These are phyloP conservation scores for Merluccius polli DNA, from an alignment of 2,797 vertebrate genomes.

Conservation along the genomic window DNA sequence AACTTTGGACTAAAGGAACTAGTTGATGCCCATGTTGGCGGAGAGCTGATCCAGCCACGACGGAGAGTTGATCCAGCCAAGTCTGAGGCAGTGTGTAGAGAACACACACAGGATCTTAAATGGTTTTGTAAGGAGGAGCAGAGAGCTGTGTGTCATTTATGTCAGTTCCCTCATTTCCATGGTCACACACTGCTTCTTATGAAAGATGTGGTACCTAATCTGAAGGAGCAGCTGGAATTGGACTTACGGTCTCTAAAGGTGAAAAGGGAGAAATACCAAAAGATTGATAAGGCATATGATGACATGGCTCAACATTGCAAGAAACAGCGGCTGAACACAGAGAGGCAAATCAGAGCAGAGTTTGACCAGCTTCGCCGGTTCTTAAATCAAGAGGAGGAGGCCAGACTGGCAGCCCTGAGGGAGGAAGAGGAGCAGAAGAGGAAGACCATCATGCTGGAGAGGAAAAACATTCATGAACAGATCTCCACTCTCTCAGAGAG, in stretches of 20 bases:
- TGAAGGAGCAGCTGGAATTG: slow-evolving; percentile 24
- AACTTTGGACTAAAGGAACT: slow-evolving; percentile 24
- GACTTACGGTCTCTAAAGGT: slow-evolving; percentile 21
- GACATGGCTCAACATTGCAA: slow-evolving; percentile 14
- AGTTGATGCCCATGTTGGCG: neutral
- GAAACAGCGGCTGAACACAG: slow-evolving; percentile 25
- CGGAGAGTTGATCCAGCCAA: neutral
- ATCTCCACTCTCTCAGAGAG: slow-evolving; percentile 41
- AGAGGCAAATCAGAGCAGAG: slow-evolving; percentile 40
- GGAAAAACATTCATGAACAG: slow-evolving; percentile 42
- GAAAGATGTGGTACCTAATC: slow-evolving; percentile 31
- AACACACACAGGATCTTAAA: slow-evolving; percentile 15
- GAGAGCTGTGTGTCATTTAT: slow-evolving; percentile 31
- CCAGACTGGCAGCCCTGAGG: slow-evolving; percentile 60
- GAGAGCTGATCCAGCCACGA: too few species aligned
- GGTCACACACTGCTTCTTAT: slow-evolving; percentile 36
- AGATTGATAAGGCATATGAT: slow-evolving; percentile 12
- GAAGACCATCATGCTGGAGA: slow-evolving; percentile 36
- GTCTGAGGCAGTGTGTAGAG: neutral
- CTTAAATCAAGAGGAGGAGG: slow-evolving; percentile 64
- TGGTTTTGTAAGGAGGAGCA: slow-evolving; percentile 26
- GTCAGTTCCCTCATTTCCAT: slow-evolving; percentile 33
- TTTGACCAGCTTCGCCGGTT: slow-evolving; percentile 69
- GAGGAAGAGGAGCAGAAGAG: slow-evolving; percentile 52
- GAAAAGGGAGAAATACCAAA: slow-evolving; percentile 13